Conservation (phyloP, 2,113 vertebrate species). For the Gobio gobio region DNA sequence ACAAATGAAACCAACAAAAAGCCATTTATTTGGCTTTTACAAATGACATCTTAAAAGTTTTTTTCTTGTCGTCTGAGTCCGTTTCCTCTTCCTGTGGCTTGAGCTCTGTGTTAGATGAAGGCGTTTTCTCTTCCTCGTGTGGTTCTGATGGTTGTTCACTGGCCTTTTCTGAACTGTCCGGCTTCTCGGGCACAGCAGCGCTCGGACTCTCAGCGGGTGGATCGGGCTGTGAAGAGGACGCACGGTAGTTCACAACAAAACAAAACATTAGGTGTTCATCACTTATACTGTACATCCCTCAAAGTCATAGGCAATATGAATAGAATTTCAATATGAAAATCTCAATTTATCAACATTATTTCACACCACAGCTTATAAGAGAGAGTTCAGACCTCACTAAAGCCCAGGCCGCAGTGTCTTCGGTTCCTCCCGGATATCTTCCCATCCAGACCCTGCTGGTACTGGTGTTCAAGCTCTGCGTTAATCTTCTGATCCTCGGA, state of each 20-base stretch:
- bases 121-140: not conserved
- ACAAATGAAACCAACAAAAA: constrained; percentile 23
- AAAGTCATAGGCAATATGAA: too few species aligned
- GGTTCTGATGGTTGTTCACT: constrained; percentile 62
- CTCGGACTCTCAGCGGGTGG: constrained; percentile 57
- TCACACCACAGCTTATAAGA: not conserved
- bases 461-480: constrained; percentile 90
- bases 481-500: constrained; percentile 91
- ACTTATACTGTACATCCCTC: too few species aligned
- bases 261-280: not conserved
- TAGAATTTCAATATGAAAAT: not conserved
- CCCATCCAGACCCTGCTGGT: constrained; percentile 93
- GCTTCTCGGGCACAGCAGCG: constrained; percentile 51
- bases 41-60: constrained; percentile 77
- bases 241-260: not conserved
- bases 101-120: constrained; percentile 58
- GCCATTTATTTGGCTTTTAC: constrained; percentile 70
- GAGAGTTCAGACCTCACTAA: constrained; percentile 83
- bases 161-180: constrained; percentile 73
- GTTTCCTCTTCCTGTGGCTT: constrained; percentile 68
- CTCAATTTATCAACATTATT: not conserved
- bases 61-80: constrained; percentile 80
- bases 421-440: constrained; percentile 90
- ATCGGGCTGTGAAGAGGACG: constrained; percentile 59
- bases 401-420: constrained; percentile 93